A percentile compares a stretch with the other conserved stretches of the same genome.
Evolutionary conservation across 1,140 invertebrate genomes (phyloP).

Genomic region (Nephila pilipes): DNA sequence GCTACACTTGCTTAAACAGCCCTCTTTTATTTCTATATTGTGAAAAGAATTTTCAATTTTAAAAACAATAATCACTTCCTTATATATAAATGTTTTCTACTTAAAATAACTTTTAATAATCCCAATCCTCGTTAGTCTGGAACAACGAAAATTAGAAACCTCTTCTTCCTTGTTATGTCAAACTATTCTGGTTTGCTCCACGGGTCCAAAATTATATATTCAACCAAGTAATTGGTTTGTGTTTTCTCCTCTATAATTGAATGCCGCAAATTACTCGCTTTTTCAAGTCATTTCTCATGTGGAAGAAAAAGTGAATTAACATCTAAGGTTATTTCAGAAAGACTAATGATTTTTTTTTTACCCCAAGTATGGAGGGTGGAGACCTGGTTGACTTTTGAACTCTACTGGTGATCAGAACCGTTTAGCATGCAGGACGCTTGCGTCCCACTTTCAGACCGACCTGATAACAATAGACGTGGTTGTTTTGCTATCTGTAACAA

Average conservation of each 20-base stretch:
- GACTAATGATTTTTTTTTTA: constrained; percentile 54
- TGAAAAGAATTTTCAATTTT: background rate
- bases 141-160: background rate
- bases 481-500: constrained; percentile 61
- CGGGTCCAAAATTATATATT: constrained; percentile 4
- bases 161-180: background rate
- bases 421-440: constrained; percentile 57
- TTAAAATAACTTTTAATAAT: background rate
- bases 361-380: constrained; percentile 39
- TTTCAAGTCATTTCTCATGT: constrained; percentile 12
- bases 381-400: constrained; percentile 70
- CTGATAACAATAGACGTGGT: constrained; percentile 59
- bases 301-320: constrained; percentile 33
- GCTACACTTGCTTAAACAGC: too few species aligned
- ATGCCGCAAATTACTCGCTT: constrained; percentile 1
- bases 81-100: background rate
- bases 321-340: constrained; percentile 32
- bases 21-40: too few species aligned
- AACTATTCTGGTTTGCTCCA: background rate
- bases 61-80: background rate
- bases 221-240: constrained; percentile 2
- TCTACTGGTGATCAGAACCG: constrained; percentile 7
- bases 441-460: constrained; percentile 54
- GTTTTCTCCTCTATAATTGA: constrained; percentile 30
- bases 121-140: background rate